phyloP scores from a whole-genome alignment of 92 coral and sea anemone genomes.

The Actinernus sp. region DNA sequence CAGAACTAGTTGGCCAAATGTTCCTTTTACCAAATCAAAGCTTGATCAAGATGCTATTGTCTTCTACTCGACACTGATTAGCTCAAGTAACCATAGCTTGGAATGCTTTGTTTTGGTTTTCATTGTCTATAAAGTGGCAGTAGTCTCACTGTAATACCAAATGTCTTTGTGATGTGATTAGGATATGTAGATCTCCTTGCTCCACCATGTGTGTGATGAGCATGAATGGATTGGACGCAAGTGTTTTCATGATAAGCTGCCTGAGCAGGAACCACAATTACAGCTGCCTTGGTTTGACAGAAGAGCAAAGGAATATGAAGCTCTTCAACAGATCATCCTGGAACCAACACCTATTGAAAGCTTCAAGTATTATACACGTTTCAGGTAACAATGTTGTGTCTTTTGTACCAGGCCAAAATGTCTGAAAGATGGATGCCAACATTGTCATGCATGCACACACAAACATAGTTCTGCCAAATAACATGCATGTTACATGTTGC shows the following conservation, averaged over 20 bases:
- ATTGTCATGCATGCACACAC: too few species aligned
- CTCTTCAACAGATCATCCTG: slow-evolving; percentile 40
- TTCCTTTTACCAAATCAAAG: too few species aligned
- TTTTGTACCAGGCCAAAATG: not conserved
- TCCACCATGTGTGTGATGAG: slow-evolving; percentile 48
- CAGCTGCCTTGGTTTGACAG: slow-evolving; percentile 49
- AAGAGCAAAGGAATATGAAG: slow-evolving; percentile 37
- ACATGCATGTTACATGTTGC: too few species aligned
- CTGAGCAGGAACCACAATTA: slow-evolving; percentile 12
- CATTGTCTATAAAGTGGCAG: too few species aligned
- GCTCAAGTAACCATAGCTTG: too few species aligned
- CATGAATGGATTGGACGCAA: slow-evolving; percentile 49
- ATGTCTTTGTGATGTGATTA: not conserved
- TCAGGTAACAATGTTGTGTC: slow-evolving; percentile 23
- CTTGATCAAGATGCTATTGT: too few species aligned
- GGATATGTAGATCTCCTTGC: slow-evolving; percentile 36
- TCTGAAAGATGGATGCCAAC: too few species aligned
- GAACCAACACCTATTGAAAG: slow-evolving; percentile 33
- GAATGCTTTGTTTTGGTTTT: too few species aligned
- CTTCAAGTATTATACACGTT: slow-evolving; percentile 41
- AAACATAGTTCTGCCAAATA: too few species aligned
- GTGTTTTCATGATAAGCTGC: slow-evolving; percentile 26
- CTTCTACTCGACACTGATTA: too few species aligned
- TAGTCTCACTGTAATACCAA: too few species aligned
- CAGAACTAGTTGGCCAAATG: too few species aligned